phyloP scores from a whole-genome alignment of 2,797 vertebrate genomes.

The Toxotes lorentzi region DNA sequence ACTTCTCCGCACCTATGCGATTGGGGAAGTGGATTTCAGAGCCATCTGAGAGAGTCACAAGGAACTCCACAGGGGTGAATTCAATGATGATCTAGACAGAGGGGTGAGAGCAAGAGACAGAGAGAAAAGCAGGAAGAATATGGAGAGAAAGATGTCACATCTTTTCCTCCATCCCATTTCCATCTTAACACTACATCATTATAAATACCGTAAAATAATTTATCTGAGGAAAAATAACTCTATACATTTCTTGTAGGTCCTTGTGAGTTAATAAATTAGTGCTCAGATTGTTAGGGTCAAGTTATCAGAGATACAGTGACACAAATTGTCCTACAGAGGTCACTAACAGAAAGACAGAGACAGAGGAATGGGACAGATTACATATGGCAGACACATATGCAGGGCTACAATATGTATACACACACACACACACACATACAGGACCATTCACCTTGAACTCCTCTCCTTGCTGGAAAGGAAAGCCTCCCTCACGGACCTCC shows the following conservation, averaged over 20 bases:
- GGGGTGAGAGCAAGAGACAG: background rate
- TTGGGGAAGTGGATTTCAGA: conserved; percentile 83
- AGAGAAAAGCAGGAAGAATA: background rate
- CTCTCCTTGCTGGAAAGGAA: conserved; percentile 82
- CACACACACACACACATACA: background rate
- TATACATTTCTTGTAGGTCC: background rate
- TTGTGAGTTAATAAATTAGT: background rate
- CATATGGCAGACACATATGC: background rate
- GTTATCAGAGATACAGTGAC: conserved; percentile 5
- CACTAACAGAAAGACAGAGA: background rate
- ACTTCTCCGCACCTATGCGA: conserved; percentile 80
- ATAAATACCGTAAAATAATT: background rate
- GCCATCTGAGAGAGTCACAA: conserved; percentile 77
- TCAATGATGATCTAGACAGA: conserved; percentile 72
- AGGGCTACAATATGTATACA: background rate
- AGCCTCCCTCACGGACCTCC: conserved; percentile 77
- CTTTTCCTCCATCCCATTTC: background rate
- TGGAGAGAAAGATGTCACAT: background rate
- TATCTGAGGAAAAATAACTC: background rate
- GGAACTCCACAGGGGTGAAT: conserved; percentile 80
- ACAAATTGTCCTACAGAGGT: conserved; percentile 38
- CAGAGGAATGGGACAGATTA: background rate
- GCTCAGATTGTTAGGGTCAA: background rate
- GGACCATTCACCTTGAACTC: conserved; percentile 78
- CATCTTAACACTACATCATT: background rate